Conservation (phyloP, 2,113 vertebrate genomes). For the Lutjanus erythropterus region DNA sequence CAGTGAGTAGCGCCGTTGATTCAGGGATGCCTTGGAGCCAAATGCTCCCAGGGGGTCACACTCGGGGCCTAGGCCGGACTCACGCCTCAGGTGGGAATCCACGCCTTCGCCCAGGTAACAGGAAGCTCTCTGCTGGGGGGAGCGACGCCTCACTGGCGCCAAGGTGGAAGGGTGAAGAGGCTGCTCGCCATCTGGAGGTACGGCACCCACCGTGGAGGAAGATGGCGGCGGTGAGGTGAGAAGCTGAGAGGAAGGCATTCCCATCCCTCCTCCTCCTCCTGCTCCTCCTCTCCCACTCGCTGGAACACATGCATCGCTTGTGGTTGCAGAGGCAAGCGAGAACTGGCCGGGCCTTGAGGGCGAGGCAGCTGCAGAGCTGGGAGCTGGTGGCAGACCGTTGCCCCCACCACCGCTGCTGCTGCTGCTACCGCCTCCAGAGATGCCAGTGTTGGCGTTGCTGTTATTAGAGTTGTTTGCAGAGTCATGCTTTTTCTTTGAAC, state of each 20-base stretch:
- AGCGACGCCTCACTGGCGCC: constrained; percentile 80
- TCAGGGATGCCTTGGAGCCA: constrained; percentile 76
- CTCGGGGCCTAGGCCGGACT: constrained; percentile 76
- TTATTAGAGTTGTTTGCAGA: constrained; percentile 82
- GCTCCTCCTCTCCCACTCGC: constrained; percentile 73
- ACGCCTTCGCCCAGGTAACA: constrained; percentile 80
- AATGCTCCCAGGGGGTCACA: constrained; percentile 67
- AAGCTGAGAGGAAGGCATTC: constrained; percentile 68
- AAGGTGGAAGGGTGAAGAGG: constrained; percentile 70
- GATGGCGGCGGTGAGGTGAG: constrained; percentile 55
- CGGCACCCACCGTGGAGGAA: constrained; percentile 54
- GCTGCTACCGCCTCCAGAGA: constrained; percentile 53
- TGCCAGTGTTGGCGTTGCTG: constrained; percentile 78
- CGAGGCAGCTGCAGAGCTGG: constrained; percentile 59
- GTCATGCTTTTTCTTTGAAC: constrained; percentile 88
- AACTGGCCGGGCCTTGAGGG: constrained; percentile 77
- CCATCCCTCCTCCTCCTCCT: constrained; percentile 76
- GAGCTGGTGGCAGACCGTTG: constrained; percentile 60
- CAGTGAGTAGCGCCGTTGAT: constrained; percentile 85
- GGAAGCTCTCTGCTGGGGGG: constrained; percentile 81
- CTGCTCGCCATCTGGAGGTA: constrained; percentile 67
- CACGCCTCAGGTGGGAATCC: constrained; percentile 78
- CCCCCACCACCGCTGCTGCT: constrained; percentile 50
- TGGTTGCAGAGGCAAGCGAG: constrained; percentile 69
- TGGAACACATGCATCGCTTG: constrained; percentile 74